Evolutionary conservation across 2,113 vertebrate genomes (phyloP).

Genomic region (Phoxinus phoxinus): DNA sequence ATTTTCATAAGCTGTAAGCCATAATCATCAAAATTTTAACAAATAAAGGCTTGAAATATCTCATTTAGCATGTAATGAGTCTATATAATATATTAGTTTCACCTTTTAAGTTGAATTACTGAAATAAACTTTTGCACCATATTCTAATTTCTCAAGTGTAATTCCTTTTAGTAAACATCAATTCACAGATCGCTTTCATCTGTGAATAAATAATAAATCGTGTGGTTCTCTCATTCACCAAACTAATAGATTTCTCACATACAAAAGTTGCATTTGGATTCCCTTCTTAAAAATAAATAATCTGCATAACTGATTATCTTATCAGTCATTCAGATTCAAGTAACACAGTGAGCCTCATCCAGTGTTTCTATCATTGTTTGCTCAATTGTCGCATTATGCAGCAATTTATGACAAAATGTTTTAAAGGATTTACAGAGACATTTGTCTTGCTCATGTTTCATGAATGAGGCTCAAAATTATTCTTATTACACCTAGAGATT

Average conservation of each 20-base stretch:
- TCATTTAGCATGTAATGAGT: too few relatives aligned
- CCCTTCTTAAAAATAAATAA: not conserved
- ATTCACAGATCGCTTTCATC: not conserved
- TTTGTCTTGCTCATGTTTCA: not conserved
- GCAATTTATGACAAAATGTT: not conserved
- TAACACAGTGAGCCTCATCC: not conserved
- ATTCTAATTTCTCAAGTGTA: too few relatives aligned
- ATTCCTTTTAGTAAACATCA: not conserved
- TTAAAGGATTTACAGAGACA: not conserved
- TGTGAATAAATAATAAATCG: slow-evolving; percentile 1
- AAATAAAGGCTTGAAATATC: too few relatives aligned
- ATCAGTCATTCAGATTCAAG: not conserved
- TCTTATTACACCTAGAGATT: not conserved
- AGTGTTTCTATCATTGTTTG: not conserved
- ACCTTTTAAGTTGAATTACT: too few relatives aligned
- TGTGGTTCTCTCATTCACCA: not conserved
- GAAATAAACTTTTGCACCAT: too few relatives aligned
- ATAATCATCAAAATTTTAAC: too few relatives aligned
- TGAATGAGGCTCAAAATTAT: not conserved
- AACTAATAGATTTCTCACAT: not conserved
- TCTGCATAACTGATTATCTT: not conserved
- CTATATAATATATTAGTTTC: too few relatives aligned
- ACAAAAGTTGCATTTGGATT: not conserved
- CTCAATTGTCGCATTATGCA: not conserved
- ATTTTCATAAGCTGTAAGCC: too few relatives aligned